Evolutionary conservation across 2,888 invertebrate genomes (phyloP), one percentile per base, ranked within the genome.

Genomic region (Clivina fossor): DNA sequence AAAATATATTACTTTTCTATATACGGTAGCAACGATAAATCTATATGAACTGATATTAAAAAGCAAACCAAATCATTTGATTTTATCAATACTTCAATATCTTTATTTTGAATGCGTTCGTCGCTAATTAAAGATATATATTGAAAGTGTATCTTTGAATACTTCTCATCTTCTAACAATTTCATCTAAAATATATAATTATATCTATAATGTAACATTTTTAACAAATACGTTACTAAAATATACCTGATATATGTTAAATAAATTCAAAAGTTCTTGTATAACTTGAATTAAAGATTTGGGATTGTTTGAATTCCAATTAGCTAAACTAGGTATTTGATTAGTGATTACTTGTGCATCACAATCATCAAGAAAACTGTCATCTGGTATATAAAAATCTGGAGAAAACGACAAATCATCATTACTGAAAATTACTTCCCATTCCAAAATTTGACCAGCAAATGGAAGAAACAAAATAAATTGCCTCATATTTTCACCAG

Each of bases 341-440:
- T 74, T 70, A 50, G 75, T 74, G 24, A 85, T 71, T 50, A 73
- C 72, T 48, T 80, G 73, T 50, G 78, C 71, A 66, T 83, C 79
- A 37, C 82, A 75, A 67, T 80, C 81, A 49, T 74, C 77, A 19
- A 83, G 71, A 69, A 89, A 88, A 43, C 74, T 76, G 30, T 82
- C 80, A 69, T 88, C 85, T 62, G 85, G 80, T 70, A 88, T 88
- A 64, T 84, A 78, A 67, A 89, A 87, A 69, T 89, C 88, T 1
- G 89, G 88, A 3, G 87, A 83, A 65, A 83, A 81, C 8, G 54
- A 56, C 19, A 65, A 61, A 58, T 71, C 67, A 44, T 73, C 69
- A 9, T 71, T 72, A 68, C 86, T 83, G 71, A 89, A 88, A 57
- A 86, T 73, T 9, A 88, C 76, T 66, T 86, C 84, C 86, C 88